Conservation (phyloP, 2,113 vertebrate genomes). For the Hassar affinis region DNA sequence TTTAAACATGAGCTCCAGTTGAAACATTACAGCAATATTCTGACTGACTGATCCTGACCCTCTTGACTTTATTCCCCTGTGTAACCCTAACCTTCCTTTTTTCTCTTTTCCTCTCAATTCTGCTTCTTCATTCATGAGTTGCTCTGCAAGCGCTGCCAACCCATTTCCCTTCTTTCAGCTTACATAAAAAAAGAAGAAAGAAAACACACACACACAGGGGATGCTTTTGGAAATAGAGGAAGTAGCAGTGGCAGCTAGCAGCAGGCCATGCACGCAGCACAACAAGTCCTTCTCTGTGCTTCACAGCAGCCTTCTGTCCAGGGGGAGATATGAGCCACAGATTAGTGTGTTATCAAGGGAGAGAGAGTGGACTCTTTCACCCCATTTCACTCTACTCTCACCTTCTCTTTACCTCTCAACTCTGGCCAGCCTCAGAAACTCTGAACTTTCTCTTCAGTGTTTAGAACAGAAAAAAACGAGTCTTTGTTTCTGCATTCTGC, state of each 20-base stretch:
- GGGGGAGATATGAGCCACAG: constrained; percentile 37
- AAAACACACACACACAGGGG: constrained; percentile 29
- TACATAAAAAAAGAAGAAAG: constrained; percentile 42
- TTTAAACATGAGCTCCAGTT: not conserved
- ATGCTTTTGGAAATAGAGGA: constrained; percentile 59
- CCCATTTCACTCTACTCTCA: constrained; percentile 8
- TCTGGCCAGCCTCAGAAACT: constrained; percentile 36
- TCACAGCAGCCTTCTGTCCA: constrained; percentile 41
- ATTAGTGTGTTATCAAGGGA: constrained; percentile 48
- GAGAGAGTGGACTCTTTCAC: not conserved
- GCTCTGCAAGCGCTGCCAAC: constrained; percentile 27
- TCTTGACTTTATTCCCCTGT: constrained; percentile 44
- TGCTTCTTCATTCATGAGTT: constrained; percentile 51
- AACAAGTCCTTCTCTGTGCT: constrained; percentile 68
- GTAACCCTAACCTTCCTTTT: constrained; percentile 39
- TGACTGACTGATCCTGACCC: constrained; percentile 54
- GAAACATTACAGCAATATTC: constrained; percentile 41
- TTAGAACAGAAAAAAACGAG: constrained; percentile 54
- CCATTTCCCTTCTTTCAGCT: constrained; percentile 53
- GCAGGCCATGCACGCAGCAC: constrained; percentile 50
- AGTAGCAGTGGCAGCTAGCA: constrained; percentile 56
- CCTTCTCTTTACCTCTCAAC: constrained; percentile 18
- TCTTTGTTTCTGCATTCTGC: constrained; percentile 55
- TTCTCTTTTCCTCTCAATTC: constrained; percentile 47
- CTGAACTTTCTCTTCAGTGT: constrained; percentile 58